Conservation (phyloP, 2,797 vertebrate species). For the Peromyscus melanophrys region DNA sequence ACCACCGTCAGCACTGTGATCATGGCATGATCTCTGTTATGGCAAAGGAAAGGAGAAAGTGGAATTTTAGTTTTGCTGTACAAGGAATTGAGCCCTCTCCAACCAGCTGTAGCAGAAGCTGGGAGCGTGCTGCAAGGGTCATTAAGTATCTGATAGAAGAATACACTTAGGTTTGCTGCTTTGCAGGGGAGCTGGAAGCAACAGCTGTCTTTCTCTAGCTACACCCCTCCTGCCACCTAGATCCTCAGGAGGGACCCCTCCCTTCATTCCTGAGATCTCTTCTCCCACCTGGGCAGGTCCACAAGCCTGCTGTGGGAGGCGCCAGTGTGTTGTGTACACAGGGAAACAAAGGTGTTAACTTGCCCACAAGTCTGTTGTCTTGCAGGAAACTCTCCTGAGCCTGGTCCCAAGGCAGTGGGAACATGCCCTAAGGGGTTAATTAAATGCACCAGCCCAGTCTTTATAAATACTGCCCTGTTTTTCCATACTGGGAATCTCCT, state of each 20-base stretch:
- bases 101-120: neutral
- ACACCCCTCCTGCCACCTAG: rapidly evolving
- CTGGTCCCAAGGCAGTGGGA: neutral
- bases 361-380: neutral
- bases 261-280: neutral
- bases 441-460: neutral
- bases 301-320: neutral
- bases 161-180: neutral
- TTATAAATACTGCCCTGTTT: neutral
- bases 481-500: neutral
- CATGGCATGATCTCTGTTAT: neutral
- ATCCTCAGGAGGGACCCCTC: neutral
- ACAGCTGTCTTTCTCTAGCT: neutral
- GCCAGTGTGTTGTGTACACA: rapidly evolving
- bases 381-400: neutral
- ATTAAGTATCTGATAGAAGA: rapidly evolving
- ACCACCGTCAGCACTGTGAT: neutral
- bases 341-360: neutral
- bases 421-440: slow-evolving; percentile 35
- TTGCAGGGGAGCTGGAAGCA: neutral
- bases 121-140: neutral
- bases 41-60: neutral
- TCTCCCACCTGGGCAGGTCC: neutral
- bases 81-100: neutral
- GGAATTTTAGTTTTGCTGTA: neutral